Base-by-base conservation (phyloP, 2,797 vertebrate species). In the Chelonia mydas region DNA sequence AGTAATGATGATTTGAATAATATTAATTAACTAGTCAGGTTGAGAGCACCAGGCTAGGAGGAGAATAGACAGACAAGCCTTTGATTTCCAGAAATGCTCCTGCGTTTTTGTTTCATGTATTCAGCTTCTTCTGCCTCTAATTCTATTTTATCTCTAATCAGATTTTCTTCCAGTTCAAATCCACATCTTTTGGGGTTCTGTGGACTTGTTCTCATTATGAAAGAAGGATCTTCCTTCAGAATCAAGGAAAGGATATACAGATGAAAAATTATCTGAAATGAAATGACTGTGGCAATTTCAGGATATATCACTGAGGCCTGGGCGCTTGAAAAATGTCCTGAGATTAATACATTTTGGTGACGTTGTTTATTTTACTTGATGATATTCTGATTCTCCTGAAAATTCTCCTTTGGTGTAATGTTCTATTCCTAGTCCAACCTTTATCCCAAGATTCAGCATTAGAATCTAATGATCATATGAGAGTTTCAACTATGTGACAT, bases 401-500 rank as follows among this genome's bases (percentile, higher is more conserved):
- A 88, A 90, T 33, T 74, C 45, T n/a, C 33, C 47, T 49, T 88
- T 86, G 91, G 93, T 81, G 54, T 79, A 86, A 79, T 90, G 92
- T 97, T 95, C 94, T 96, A 57, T 93, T 96, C 84, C 95, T 95
- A 90, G 74, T 93, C 55, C 93, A 97, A 94, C 86, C 88, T 97
- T 98, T 97, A 91, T 97, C 96, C 97, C 93, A 95, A 97, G 92
- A 96, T 84, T 95, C 91, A 89, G 83, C 81, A 21, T 94, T 87
- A 89, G 88, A 55, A 49, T 88, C 88, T 97, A 98, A 98, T 97
- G 97, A 98, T 97, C 88, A 84, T 88, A 78, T 95, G 84, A 97
- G 86, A 81, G 83, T 91, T 97, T 97, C 97, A 96, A 96, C 88
- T 91, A 92, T 96, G 86, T 97, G 97, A 96, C 93, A 96, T 90